Conservation (phyloP, 2,888 invertebrate genomes). For the Lepidochrysops patricia region DNA sequence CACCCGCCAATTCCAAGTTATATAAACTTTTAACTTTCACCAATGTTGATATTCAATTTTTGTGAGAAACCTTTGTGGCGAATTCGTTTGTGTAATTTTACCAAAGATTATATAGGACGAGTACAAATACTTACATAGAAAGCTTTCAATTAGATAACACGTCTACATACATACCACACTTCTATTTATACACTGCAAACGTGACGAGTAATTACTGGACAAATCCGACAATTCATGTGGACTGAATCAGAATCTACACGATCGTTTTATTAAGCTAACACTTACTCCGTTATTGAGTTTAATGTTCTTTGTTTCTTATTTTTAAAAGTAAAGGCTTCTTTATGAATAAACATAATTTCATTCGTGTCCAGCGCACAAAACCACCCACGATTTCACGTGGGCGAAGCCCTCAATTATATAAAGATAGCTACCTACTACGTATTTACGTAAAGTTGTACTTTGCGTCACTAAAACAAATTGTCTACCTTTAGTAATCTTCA, state of each 20-base stretch:
- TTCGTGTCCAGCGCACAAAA: background rate
- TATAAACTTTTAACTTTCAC: slow-evolving; percentile 52
- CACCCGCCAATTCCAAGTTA: slow-evolving; percentile 57
- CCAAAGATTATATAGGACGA: no score
- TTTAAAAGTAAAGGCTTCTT: background rate
- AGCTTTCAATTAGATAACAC: no score
- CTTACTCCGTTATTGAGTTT: background rate
- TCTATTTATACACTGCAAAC: no score
- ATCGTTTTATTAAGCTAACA: no score
- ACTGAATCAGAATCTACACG: no score
- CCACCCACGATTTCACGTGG: background rate
- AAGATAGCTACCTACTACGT: background rate
- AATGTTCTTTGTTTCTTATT: background rate
- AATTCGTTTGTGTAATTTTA: background rate
- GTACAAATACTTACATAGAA: no score
- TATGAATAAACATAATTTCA: background rate
- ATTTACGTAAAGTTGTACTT: no score
- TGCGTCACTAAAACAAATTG: no score
- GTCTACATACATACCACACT: no score
- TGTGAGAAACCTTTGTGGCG: background rate
- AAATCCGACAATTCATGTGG: no score
- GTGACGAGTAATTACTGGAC: no score
- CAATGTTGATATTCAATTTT: slow-evolving; percentile 22
- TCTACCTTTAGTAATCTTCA: no score
- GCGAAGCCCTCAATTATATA: background rate